These are phyloP conservation scores for Danio rerio DNA, from an alignment of 2,113 vertebrate species.

Conservation along the genomic window GRCz12tu NC_133191.1:26352501-26353000, in stretches of 20 bases:
- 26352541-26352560: not conserved
- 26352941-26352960: too few species aligned
- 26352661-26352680: slow-evolving; percentile 43
- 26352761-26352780: slow-evolving; percentile 35
- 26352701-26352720: slow-evolving; percentile 34
- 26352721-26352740: not conserved
- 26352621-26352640: not conserved
- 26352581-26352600: slow-evolving; percentile 1
- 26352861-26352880: slow-evolving; percentile 20
- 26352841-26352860: slow-evolving; percentile 39
- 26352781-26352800: slow-evolving; percentile 37
- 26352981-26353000: not conserved
- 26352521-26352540: not conserved
- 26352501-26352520: slow-evolving; percentile 35
- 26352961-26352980: too few species aligned
- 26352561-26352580: slow-evolving; percentile 19
- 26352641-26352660: not conserved
- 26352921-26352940: too few species aligned
- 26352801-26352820: slow-evolving; percentile 2
- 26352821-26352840: slow-evolving; percentile 45
- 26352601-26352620: slow-evolving; percentile 39
- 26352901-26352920: too few species aligned
- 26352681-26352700: slow-evolving; percentile 44
- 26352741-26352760: slow-evolving; percentile 3
- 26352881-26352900: slow-evolving; percentile 2